Percentiles rank a stretch among this genome's conserved stretches.
These are phyloP conservation scores for Leucoraja ocellata DNA, from an alignment of 2,797 vertebrate genomes.

Conservation along the genomic window DNA sequence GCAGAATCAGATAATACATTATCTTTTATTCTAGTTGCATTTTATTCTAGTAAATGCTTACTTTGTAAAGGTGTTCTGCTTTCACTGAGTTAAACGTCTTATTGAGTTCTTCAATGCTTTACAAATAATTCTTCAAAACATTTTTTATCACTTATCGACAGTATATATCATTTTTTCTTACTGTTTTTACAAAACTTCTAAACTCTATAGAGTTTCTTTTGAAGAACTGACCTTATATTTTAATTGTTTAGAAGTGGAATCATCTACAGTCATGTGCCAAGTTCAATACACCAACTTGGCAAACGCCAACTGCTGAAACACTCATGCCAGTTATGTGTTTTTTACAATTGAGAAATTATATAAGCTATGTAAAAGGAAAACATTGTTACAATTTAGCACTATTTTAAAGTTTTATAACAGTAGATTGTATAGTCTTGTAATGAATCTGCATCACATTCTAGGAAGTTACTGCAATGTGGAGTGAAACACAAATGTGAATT, in stretches of 20 bases:
- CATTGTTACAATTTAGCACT: conserved; percentile 23
- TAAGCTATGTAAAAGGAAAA: conserved; percentile 28
- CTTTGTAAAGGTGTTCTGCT: not conserved
- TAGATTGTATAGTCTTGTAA: conserved; percentile 20
- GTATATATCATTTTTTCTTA: not conserved
- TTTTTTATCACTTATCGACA: not conserved
- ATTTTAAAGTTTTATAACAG: conserved; percentile 33
- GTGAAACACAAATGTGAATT: conserved; percentile 19
- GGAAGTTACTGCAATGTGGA: not conserved
- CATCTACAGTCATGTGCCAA: not conserved
- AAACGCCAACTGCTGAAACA: not conserved
- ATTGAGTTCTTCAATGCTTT: not conserved
- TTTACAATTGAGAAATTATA: conserved; percentile 10
- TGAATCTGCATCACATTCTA: not conserved
- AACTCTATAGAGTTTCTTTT: not conserved
- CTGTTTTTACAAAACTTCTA: not conserved
- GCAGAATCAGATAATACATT: not conserved
- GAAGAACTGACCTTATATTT: not conserved
- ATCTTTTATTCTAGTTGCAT: not conserved
- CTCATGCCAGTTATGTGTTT: not conserved
- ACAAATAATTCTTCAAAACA: not conserved
- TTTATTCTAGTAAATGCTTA: not conserved
- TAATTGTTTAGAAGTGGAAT: not conserved
- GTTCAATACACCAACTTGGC: conserved; percentile 5
- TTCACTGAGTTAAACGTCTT: not conserved